Conservation (phyloP, 2,797 vertebrate genomes). For the Staurois parvus region DNA sequence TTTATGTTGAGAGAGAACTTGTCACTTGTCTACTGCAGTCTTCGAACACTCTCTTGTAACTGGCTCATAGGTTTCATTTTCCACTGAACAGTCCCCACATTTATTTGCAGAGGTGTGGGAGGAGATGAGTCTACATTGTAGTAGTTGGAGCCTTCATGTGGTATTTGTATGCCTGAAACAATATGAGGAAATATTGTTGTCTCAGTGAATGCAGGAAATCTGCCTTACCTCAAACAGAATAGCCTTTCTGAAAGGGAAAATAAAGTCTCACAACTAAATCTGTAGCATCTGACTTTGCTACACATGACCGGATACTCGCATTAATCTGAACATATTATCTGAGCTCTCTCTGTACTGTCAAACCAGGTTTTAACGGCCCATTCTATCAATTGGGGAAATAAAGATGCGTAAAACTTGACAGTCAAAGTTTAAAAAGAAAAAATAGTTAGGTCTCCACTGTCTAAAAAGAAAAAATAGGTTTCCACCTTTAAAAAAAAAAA, state of each 20-base stretch:
- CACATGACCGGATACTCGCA: constrained; percentile 39
- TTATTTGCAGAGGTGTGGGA: not conserved
- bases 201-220: constrained; percentile 36
- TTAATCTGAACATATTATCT: constrained; percentile 36
- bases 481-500: too few relatives aligned
- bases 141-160: not conserved
- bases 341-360: not conserved
- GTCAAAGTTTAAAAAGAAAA: too few relatives aligned
- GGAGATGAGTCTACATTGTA: constrained; percentile 8
- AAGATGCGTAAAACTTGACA: too few relatives aligned
- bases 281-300: constrained; percentile 46
- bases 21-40: too few relatives aligned
- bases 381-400: too few relatives aligned
- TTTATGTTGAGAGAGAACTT: too few relatives aligned
- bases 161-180: constrained; percentile 30
- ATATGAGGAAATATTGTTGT: constrained; percentile 36
- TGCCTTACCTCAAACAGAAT: constrained; percentile 21
- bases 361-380: too few relatives aligned
- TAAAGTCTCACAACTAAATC: not conserved
- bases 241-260: constrained; percentile 31
- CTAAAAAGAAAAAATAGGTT: too few relatives aligned
- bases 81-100: not conserved
- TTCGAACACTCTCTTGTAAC: not conserved
- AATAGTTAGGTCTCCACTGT: too few relatives aligned
- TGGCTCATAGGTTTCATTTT: not conserved